Conservation (phyloP, 2,888 invertebrate genomes). For the Drosophila fulvimacula region DNA sequence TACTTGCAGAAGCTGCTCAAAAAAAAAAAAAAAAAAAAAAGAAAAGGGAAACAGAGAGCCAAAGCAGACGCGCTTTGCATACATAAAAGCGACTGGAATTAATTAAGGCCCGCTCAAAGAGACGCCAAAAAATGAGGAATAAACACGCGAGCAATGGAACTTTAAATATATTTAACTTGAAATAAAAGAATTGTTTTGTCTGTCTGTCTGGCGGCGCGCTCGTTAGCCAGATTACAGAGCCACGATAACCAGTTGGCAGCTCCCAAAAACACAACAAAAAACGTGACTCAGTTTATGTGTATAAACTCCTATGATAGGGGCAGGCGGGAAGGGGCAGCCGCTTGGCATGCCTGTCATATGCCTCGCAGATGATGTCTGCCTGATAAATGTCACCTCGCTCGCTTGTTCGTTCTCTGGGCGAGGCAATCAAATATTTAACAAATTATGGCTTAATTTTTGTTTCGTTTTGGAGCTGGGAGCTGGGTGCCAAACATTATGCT, state of each 20-base stretch:
- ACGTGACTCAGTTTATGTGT: conserved; percentile 67
- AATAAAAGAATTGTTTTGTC: conserved; percentile 46
- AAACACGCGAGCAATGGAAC: conserved; percentile 66
- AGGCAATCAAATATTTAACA: conserved; percentile 71
- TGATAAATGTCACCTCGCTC: conserved; percentile 63
- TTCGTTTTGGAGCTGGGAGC: conserved; percentile 32
- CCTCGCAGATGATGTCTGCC: conserved; percentile 49
- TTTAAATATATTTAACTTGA: conserved; percentile 58
- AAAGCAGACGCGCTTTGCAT: conserved; percentile 63
- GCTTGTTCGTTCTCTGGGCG: conserved; percentile 43
- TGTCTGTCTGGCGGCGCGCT: conserved; percentile 11
- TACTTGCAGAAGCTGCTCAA: conserved; percentile 18
- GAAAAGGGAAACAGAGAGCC: neutral
- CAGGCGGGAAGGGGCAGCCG: neutral
- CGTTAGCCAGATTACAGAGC: conserved; percentile 56
- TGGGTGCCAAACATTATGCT: conserved; percentile 69
- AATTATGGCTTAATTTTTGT: conserved; percentile 53
- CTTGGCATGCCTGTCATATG: conserved; percentile 52
- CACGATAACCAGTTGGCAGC: conserved; percentile 61
- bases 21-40: conserved; percentile 28
- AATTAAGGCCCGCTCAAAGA: conserved; percentile 60
- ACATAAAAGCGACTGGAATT: conserved; percentile 60
- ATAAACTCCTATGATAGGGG: conserved; percentile 4
- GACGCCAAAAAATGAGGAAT: conserved; percentile 20
- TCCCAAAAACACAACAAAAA: conserved; percentile 33